A percentile compares a stretch with the other conserved stretches of the same genome.
Conservation (phyloP, 2,113 vertebrate genomes). For the Merops nubicus region DNA sequence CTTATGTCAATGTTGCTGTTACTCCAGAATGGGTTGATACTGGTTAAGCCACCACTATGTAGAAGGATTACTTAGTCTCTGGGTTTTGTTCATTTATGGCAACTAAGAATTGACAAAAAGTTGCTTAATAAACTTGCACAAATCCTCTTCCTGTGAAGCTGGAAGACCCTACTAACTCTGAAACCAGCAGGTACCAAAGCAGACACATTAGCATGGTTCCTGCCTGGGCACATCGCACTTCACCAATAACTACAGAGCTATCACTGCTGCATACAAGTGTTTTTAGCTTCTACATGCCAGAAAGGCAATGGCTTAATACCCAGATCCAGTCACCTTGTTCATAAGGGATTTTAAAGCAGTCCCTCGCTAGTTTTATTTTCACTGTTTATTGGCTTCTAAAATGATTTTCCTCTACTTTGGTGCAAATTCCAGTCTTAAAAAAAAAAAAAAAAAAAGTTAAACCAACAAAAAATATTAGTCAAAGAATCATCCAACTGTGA, state of each 20-base stretch:
- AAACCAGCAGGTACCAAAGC: neutral
- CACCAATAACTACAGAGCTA: neutral
- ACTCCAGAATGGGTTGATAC: neutral
- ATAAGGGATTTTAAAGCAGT: neutral
- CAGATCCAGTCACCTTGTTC: neutral
- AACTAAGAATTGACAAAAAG: neutral
- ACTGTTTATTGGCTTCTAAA: neutral
- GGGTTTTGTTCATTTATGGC: neutral
- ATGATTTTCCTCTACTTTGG: neutral
- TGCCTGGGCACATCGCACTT: neutral
- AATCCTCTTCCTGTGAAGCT: neutral
- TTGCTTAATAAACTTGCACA: neutral
- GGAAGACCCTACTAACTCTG: neutral
- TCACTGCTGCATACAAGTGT: neutral
- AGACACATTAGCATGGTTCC: rapidly evolving
- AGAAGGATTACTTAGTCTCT: neutral
- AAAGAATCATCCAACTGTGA: neutral
- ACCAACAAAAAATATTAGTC: neutral
- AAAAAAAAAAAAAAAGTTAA: neutral
- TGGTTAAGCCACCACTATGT: neutral
- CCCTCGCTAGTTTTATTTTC: neutral
- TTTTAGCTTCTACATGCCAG: neutral
- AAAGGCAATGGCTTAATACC: neutral
- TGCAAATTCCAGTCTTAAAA: neutral
- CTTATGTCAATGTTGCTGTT: neutral